These are phyloP conservation scores for Daubentonia madagascariensis DNA, from an alignment of 2,113 vertebrate genomes.

Conservation along the genomic window DNA sequence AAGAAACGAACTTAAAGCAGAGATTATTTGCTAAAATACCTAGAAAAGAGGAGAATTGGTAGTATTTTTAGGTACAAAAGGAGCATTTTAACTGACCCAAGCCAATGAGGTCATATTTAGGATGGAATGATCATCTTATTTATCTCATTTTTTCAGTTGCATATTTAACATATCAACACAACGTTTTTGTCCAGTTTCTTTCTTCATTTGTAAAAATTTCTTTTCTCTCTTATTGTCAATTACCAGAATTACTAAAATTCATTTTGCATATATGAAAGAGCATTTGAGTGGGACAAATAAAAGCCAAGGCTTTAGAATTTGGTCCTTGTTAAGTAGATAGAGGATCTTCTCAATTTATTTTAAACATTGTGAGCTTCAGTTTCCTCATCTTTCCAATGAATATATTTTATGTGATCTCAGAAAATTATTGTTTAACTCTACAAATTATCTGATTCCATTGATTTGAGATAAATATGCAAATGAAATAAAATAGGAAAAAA, in stretches of 20 bases:
- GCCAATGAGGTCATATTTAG: background rate
- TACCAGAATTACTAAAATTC: background rate
- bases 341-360: background rate
- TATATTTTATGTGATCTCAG: background rate
- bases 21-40: background rate
- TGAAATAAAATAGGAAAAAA: background rate
- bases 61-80: background rate
- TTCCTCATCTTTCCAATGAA: background rate
- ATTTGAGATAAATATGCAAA: background rate
- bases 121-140: background rate
- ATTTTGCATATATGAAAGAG: background rate
- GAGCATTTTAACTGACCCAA: background rate
- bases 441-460: background rate
- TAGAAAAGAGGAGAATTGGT: background rate
- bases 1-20: background rate
- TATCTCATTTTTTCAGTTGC: background rate
- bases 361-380: background rate
- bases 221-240: background rate
- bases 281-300: background rate
- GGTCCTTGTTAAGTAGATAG: background rate
- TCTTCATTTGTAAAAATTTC: background rate
- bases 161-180: background rate
- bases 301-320: background rate
- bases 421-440: background rate
- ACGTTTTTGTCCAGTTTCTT: background rate